Conservation (phyloP, 2,113 vertebrate genomes). For the Sturnus vulgaris region DNA sequence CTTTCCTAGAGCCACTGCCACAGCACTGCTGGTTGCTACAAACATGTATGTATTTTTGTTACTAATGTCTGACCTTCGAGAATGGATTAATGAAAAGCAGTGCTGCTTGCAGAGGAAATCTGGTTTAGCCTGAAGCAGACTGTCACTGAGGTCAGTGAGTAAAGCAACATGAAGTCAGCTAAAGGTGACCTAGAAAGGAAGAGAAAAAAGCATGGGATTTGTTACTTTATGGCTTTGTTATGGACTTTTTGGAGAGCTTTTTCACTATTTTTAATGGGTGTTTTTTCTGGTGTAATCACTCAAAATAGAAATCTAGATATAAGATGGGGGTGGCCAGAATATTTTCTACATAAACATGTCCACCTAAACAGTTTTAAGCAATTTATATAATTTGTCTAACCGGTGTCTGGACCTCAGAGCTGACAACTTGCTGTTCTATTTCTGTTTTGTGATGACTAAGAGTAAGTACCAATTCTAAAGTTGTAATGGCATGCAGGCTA, state of each 20-base stretch:
- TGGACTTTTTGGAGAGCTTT: not conserved
- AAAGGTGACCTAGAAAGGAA: constrained; percentile 31
- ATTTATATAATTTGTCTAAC: not conserved
- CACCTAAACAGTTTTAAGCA: not conserved
- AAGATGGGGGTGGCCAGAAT: not conserved
- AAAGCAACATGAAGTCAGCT: constrained; percentile 8
- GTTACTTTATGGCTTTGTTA: not conserved
- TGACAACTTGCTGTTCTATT: not conserved
- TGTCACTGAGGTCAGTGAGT: not conserved
- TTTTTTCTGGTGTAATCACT: not conserved
- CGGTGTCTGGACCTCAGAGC: not conserved
- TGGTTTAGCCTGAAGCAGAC: not conserved
- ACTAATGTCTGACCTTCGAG: not conserved
- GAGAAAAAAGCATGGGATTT: not conserved
- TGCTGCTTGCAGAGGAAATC: not conserved
- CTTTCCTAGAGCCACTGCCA: not conserved
- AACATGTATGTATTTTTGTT: not conserved
- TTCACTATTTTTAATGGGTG: not conserved
- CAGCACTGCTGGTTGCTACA: not conserved
- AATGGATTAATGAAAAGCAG: not conserved
- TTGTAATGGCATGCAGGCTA: not conserved
- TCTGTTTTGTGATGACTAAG: not conserved
- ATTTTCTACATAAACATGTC: not conserved
- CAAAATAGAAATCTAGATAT: not conserved
- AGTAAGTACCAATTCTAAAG: not conserved